phyloP scores from a whole-genome alignment of 1,140 invertebrate genomes.

The Pogonus chalceus region DNA sequence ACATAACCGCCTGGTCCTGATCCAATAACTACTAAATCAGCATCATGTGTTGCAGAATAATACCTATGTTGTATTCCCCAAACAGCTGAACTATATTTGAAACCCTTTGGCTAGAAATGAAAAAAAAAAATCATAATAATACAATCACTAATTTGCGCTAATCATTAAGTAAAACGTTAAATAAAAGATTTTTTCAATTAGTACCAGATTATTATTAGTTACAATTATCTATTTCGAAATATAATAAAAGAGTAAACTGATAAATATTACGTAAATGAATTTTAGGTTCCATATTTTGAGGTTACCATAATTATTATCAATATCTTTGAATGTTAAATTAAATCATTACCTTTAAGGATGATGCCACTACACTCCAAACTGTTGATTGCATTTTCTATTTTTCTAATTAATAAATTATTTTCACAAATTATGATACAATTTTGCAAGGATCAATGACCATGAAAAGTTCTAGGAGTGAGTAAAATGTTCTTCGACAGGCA shows the following conservation, averaged over 20 bases:
- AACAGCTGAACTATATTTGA: slow-evolving; percentile 21
- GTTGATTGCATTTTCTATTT: slow-evolving; percentile 17
- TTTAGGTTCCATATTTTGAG: slow-evolving; percentile 13
- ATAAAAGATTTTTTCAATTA: slow-evolving; percentile 4
- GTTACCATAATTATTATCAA: slow-evolving; percentile 24
- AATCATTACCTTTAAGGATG: slow-evolving; percentile 11
- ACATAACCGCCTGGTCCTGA: slow-evolving; percentile 99
- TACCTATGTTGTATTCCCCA: slow-evolving; percentile 30
- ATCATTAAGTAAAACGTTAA: background rate
- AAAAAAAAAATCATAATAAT: slow-evolving; percentile 8
- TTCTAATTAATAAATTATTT: slow-evolving; percentile 33
- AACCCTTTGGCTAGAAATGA: slow-evolving; percentile 21
- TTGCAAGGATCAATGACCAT: slow-evolving; percentile 3
- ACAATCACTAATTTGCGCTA: background rate
- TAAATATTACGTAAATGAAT: slow-evolving; percentile 5
- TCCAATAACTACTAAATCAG: slow-evolving; percentile 95
- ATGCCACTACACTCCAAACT: slow-evolving; percentile 17
- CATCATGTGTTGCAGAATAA: slow-evolving; percentile 66
- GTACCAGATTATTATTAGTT: background rate
- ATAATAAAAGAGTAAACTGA: background rate
- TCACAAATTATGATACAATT: slow-evolving; percentile 12
- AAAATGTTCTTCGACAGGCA: no score
- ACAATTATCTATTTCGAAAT: background rate
- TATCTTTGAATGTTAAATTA: slow-evolving; percentile 2
- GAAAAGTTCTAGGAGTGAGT: slow-evolving; percentile 1